Base-by-base conservation (phyloP, 2,113 vertebrate species). In the Campylorhamphus procurvoides region DNA sequence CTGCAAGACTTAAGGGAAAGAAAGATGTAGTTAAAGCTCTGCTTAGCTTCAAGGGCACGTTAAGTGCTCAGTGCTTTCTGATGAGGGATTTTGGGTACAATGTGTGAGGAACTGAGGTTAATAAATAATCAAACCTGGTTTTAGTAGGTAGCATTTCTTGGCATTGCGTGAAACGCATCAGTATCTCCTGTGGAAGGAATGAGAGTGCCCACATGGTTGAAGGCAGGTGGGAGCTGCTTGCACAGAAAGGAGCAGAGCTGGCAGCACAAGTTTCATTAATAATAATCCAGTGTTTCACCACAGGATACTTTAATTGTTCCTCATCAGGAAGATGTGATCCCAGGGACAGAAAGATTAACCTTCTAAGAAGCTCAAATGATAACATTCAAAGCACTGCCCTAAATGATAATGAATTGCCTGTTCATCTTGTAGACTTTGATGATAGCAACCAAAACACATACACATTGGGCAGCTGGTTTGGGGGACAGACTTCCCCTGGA, bases 261-360 rank as follows among this genome's bases (percentile, higher is more conserved):
- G 75, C 55, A 93, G 85, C 16, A 3, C 79, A 83, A 53, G 88
- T 92, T 92, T 83, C 85, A 80, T 90, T 66, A 88, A 46, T 88
- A 83, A 69, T 66, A 69, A 68, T 69, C 46, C 67, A 62, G 9
- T 29, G 35, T 94, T 95, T 96, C 94, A 67, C 72, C 85, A 76
- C 75, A 92, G 92, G 88, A 92, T 86, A 66, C 82, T 77, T 28
- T 90, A 88, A 88, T 90, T 95, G 79, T 58, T 92, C 79, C 83
- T 90, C 29, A 10, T 46, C 6, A 29, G 50, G 55, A 85, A 88
- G 71, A 78, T 73, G 64, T 63, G 91, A 94, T 94, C 88, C 67
- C 63, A 59, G 82, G 53, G 42, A 80, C 88, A 86, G 84, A 68
- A 68, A 76, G 82, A 92, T 85, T 72, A 82, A 76, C 67, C 85